Base-by-base conservation (phyloP, 2,113 vertebrate genomes). In the Theristicus caerulescens region DNA sequence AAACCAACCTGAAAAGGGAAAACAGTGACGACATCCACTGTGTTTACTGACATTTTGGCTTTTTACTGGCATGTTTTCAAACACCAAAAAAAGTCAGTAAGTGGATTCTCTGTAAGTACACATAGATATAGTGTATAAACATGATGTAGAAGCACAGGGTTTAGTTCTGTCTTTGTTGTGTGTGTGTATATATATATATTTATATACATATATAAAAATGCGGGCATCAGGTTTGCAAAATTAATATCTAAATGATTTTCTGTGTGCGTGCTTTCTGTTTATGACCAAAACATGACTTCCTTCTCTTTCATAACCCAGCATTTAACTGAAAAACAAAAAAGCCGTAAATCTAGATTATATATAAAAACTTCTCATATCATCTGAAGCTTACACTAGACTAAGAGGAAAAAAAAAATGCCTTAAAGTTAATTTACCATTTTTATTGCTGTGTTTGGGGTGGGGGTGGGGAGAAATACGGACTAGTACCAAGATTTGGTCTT, bases 1-100 rank as follows among this genome's bases (percentile, higher is more conserved):
- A 97, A 97, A 94, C 96, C 91, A 97, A 96, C 95, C 97, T 97
- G 96, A 87, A 93, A 94, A 91, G 89, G 85, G 93, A 94, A 96
- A 96, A 94, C 87, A 89, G 93, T 97, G 94, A 95, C 71, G 64
- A 59, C 89, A 95, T 94, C 89, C 73, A 64, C 78, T 70, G 87
- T 93, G 94, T 95, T 96, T 95, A 96, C 91, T 96, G 95, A 95
- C 95, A 93, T 95, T 94, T 94, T 89, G 94, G 93, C 86, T 97
- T 93, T 96, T 89, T 82, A 34, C 74, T 97, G 95, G 91, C 91
- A 38, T 72, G 78, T 91, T 94, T 94, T 94, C 93, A 96, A 94
- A 54, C 69, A 73, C 66, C 71, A 54, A 62, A 73, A 71, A 31
- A 31, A 91, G 52, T 21, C 76, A 70, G 19, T 87, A 66, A 93